Evolutionary conservation across 64 coral and sea anemone species (phyloP).

Genomic region (Montipora efflorescens): DNA sequence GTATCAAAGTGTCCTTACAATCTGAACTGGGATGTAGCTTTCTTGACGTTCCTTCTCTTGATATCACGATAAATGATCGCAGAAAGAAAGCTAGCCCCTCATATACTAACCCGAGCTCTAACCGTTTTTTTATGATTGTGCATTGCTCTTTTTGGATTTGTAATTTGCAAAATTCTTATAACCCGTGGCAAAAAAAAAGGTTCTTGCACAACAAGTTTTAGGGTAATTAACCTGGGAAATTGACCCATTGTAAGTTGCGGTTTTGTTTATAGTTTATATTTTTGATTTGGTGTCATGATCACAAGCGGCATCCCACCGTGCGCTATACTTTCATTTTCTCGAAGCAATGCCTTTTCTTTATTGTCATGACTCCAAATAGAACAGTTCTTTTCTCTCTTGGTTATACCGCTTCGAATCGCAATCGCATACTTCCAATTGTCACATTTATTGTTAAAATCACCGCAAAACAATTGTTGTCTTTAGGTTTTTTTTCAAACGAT

Average conservation of each 20-base stretch:
- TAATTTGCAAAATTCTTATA: too few relatives aligned
- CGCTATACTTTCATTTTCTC: not conserved
- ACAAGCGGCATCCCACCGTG: not conserved
- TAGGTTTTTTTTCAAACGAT: too few relatives aligned
- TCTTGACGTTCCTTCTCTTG: too few relatives aligned
- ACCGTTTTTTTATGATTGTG: too few relatives aligned
- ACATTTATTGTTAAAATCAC: not conserved
- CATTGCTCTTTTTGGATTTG: too few relatives aligned
- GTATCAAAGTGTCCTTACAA: too few relatives aligned
- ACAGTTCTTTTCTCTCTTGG: not conserved
- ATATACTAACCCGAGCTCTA: too few relatives aligned
- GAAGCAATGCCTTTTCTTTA: not conserved
- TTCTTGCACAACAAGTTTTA: not conserved
- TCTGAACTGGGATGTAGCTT: too few relatives aligned
- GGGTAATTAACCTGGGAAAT: not conserved
- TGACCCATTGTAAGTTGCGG: not conserved
- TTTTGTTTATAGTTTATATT: conserved; percentile 18
- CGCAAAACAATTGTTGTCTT: not conserved
- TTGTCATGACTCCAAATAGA: not conserved
- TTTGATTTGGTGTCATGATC: conserved; percentile 29
- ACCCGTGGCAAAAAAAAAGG: not conserved
- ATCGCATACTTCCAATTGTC: not conserved
- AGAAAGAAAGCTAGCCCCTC: too few relatives aligned
- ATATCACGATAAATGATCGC: too few relatives aligned
- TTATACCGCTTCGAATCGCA: not conserved